Percentiles rank a stretch among this genome's conserved stretches.
These are phyloP conservation scores for Carpatolechia fugitivella DNA, from an alignment of 2,888 invertebrate genomes.

Conservation along the genomic window DNA sequence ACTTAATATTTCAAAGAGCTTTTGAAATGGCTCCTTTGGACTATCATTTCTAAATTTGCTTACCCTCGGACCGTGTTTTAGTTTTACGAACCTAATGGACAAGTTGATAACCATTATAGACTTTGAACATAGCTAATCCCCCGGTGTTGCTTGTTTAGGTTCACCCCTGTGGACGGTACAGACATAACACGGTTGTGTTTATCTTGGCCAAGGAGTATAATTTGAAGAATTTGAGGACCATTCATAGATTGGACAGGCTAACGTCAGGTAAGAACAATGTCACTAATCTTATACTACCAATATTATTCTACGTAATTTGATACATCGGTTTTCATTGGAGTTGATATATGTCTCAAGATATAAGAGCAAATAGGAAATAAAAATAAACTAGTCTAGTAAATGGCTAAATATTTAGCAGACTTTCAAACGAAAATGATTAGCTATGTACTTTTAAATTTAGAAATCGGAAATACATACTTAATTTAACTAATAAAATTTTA, in stretches of 20 bases:
- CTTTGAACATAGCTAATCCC: not conserved
- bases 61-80: not conserved
- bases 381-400: too few species aligned
- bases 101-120: not conserved
- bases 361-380: too few species aligned
- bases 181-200: constrained; percentile 97
- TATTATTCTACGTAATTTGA: too few species aligned
- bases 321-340: too few species aligned
- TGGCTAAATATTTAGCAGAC: too few species aligned
- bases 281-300: not conserved
- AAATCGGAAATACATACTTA: too few species aligned
- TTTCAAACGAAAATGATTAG: too few species aligned
- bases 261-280: constrained; percentile 85
- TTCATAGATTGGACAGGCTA: constrained; percentile 97
- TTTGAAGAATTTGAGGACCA: constrained; percentile 94
- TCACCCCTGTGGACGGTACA: constrained; percentile 98
- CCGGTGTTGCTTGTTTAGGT: constrained; percentile 79
- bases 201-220: constrained; percentile 98
- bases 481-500: not conserved
- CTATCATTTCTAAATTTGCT: not conserved
- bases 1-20: not conserved
- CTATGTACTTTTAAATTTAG: too few species aligned
- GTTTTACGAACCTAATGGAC: not conserved
- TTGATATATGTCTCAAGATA: too few species aligned
- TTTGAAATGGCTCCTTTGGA: not conserved